These are phyloP conservation scores for Chaetogeoica ovagalla DNA, from an alignment of 2,888 invertebrate genomes.

Conservation along the genomic window DNA sequence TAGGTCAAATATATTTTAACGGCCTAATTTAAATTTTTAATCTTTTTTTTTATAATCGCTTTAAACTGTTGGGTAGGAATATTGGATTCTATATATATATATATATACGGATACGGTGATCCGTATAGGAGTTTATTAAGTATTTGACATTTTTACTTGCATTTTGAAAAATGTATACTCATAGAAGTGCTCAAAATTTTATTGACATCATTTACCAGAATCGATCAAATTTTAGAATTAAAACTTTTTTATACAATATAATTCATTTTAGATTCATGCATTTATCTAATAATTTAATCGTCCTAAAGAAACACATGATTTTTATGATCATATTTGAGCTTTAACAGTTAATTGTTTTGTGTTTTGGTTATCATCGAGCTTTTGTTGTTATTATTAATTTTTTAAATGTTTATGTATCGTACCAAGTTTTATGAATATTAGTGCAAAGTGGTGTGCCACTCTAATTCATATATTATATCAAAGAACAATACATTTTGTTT, in stretches of 20 bases:
- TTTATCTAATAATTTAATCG: slow-evolving; percentile 14
- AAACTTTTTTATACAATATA: slow-evolving; percentile 17
- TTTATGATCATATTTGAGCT: slow-evolving; percentile 23
- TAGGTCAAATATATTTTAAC: slow-evolving; percentile 39
- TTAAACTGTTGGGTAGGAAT: slow-evolving; percentile 14
- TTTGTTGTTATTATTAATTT: slow-evolving; percentile 9
- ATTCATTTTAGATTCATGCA: slow-evolving; percentile 27
- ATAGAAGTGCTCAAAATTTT: slow-evolving; percentile 32
- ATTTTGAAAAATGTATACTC: not conserved
- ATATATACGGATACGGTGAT: not conserved
- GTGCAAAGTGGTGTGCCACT: not conserved
- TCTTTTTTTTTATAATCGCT: slow-evolving; percentile 6
- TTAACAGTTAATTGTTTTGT: slow-evolving; percentile 17
- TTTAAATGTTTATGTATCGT: slow-evolving; percentile 12
- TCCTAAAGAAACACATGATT: slow-evolving; percentile 19
- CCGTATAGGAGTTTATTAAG: not conserved
- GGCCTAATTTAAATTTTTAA: not conserved
- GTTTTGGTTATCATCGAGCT: slow-evolving; percentile 4
- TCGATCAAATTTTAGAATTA: slow-evolving; percentile 36
- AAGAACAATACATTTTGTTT: not conserved
- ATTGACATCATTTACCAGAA: slow-evolving; percentile 12
- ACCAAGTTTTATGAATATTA: not conserved
- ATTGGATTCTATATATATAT: not conserved
- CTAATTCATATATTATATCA: not conserved
- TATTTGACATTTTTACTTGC: not conserved